Evolutionary conservation across 2,888 invertebrate genomes (phyloP), one percentile per base, ranked within the genome.

Genomic region (Heteropelma amictum): DNA sequence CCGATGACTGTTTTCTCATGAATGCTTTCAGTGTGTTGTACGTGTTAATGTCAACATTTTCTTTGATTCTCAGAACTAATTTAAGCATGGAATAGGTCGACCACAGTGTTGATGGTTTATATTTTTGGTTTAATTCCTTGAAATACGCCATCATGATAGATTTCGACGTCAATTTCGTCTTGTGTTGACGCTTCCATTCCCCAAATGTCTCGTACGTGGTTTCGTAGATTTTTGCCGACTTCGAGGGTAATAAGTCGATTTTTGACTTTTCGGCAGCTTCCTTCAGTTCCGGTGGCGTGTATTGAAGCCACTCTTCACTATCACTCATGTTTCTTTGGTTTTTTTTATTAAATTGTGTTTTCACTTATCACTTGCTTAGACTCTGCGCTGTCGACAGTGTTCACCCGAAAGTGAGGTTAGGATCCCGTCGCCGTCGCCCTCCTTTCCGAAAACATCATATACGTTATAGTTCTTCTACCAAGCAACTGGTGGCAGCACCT

Each of bases 51-150:
- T 70, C 33, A 28, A 67, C 47, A n/a, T 61, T 21, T 60, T 70
- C 68, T n/a, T 68, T 64, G 1, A 65, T 38, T 33, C 68, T 54
- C 7, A 78, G 14, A 1, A 64, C 68, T n/a, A 65, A 56, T 54
- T 71, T 73, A 14, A 76, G 28, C 71, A 73, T 73, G 1, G 58
- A 76, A 63, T 68, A 71, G 5, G 54, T 68, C 6, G 45, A 68
- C 67, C 63, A 70, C 14, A 75, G 45, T 1, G 65, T 72, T 10
- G 67, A 35, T 45, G 74, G 71, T 38, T 71, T 40, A 23, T 47
- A 63, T 23, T 47, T 63, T 14, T 63, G 17, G 12, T 14, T 38
- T 8, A 77, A 14, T 35, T 75, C 60, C 2, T 64, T 28, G 33
- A 77, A 77, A 47, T 72, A 72, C 12, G 72, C 61, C 14, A 75